Conservation (phyloP, 1,140 invertebrate species). For the Micrasema minimum region DNA sequence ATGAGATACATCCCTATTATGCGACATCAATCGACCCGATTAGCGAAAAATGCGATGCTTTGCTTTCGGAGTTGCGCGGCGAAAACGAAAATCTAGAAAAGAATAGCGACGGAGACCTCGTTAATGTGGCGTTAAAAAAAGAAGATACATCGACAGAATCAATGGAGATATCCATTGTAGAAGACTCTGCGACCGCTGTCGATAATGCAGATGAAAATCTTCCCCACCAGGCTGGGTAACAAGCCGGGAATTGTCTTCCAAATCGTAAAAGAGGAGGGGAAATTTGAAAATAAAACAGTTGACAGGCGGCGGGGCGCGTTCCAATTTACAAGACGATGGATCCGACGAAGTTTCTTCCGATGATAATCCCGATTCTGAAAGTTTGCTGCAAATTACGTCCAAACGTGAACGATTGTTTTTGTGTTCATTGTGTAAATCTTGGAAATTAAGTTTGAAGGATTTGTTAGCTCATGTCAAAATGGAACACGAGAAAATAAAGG, state of each 20-base stretch:
- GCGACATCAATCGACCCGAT: too few relatives aligned
- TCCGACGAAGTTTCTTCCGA: background rate
- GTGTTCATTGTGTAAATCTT: background rate
- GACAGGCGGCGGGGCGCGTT: background rate
- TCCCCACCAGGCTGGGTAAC: background rate
- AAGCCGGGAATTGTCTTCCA: conserved; percentile 16
- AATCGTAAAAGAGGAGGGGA: conserved; percentile 25
- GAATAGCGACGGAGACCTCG: too few relatives aligned
- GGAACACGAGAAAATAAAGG: conserved; percentile 2
- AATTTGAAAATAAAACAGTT: conserved; percentile 24
- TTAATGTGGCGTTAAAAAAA: too few relatives aligned
- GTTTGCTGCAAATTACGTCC: background rate
- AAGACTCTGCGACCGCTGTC: too few relatives aligned
- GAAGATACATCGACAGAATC: too few relatives aligned
- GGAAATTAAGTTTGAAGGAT: background rate
- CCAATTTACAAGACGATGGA: background rate
- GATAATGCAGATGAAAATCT: too few relatives aligned
- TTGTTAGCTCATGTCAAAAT: conserved; percentile 4
- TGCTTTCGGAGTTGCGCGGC: too few relatives aligned
- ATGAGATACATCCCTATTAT: too few relatives aligned
- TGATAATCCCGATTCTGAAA: background rate
- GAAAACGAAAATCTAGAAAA: too few relatives aligned
- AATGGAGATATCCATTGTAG: too few relatives aligned
- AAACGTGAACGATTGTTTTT: background rate
- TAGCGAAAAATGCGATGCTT: too few relatives aligned